Evolutionary conservation across 2,113 vertebrate genomes (phyloP), one percentile per base, ranked within the genome.

Genomic region (Eptatretus burgeri): DNA sequence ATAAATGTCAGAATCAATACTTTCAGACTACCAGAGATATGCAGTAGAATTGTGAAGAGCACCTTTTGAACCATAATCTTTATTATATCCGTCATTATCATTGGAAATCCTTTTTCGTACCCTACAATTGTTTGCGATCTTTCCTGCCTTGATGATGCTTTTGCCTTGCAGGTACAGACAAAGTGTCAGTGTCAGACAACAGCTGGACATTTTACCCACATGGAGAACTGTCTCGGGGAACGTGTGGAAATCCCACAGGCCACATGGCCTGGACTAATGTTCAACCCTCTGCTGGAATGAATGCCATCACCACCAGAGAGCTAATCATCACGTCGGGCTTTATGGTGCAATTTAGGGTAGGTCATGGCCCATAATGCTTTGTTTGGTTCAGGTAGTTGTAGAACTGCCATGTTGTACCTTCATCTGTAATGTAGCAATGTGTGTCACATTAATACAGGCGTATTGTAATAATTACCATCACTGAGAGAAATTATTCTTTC

Each of bases 191-290:
- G 65, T 89, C 94, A 56, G 91, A 98, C 76, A 87, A 94, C 75
- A 88, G 82, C 71, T 98, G 91, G 91, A 94, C 84, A 67, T 98
- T 98, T 75, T 93, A 96, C 69, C 91, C 89, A 16, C 94, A 96
- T 64, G 91, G 85, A 16, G 85, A 93, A 51, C 82, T 86, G 65
- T 94, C 87, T 18, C 86, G 85, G 16, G 91, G 91, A 51, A 95
- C 95, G 76, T 98, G 89, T 70, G 86, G 86, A 67, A 95, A 95
- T 71, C 91, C 91, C 10, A 93, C 89, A n/a, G 94, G 95, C 72
- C 89, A 95, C 68, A 78, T 98, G 66, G 95, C 93, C 71, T 98
- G 91, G 91, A 85, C 89, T 62, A 95, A 94, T 73, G 93, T 93
- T 74, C 93, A 89, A 71, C 82, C 84, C 67, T 86, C 93, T 70